Evolutionary conservation across 1,140 invertebrate genomes (phyloP).

Genomic region (Drosophila sproati): DNA sequence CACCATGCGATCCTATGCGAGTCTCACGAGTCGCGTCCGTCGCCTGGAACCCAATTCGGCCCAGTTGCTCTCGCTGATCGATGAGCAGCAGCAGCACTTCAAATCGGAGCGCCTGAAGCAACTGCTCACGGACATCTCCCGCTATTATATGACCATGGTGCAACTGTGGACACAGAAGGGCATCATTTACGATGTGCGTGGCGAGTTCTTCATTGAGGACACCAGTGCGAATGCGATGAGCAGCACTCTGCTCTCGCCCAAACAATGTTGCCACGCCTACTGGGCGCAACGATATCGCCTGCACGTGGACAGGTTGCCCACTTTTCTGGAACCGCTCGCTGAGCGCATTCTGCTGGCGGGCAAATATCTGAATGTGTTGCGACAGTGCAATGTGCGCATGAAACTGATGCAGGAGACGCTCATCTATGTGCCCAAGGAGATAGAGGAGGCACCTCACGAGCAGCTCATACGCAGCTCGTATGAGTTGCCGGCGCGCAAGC

Average conservation of each 20-base stretch:
- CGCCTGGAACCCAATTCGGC: slow-evolving; percentile 22
- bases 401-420: slow-evolving; percentile 51
- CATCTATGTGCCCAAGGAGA: slow-evolving; percentile 22
- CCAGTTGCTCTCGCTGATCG: slow-evolving; percentile 49
- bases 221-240: slow-evolving; percentile 40
- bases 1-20: slow-evolving; percentile 35
- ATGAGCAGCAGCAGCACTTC: slow-evolving; percentile 29
- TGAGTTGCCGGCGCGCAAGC: slow-evolving; percentile 52
- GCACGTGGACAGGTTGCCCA: slow-evolving; percentile 46
- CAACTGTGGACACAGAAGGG: slow-evolving; percentile 71
- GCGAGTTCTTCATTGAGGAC: slow-evolving; percentile 67
- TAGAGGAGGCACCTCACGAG: slow-evolving; percentile 11
- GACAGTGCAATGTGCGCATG: slow-evolving; percentile 59
- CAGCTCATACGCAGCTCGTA: slow-evolving; percentile 47
- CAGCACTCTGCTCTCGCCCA: slow-evolving; percentile 51
- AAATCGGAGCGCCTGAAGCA: slow-evolving; percentile 18
- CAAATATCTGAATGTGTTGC: slow-evolving; percentile 66
- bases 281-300: slow-evolving; percentile 51
- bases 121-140: slow-evolving; percentile 28
- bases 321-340: slow-evolving; percentile 29
- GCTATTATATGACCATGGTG: slow-evolving; percentile 70
- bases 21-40: slow-evolving; percentile 30
- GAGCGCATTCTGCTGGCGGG: slow-evolving; percentile 55
- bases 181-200: slow-evolving; percentile 45
- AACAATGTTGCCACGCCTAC: slow-evolving; percentile 60